A percentile compares a stretch with the other conserved stretches of the same genome.
Evolutionary conservation across 1,140 invertebrate species (phyloP).

Genomic region (Brachionus koreanus): DNA sequence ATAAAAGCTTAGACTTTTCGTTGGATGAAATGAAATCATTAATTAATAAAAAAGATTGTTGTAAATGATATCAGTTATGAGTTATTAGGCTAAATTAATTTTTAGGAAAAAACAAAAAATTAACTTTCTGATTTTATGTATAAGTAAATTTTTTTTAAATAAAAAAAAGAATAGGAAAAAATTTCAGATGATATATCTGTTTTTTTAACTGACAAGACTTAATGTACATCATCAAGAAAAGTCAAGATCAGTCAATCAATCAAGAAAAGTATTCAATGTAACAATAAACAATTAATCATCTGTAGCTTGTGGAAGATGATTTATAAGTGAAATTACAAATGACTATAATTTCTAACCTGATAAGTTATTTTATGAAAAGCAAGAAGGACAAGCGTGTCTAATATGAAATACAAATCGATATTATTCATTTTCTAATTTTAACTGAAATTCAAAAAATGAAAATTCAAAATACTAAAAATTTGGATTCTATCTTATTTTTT

Average conservation of each 20-base stretch:
- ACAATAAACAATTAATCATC: neutral
- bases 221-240: too few species aligned
- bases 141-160: neutral
- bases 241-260: neutral
- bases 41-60: conserved; percentile 24
- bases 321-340: neutral
- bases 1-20: neutral
- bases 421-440: neutral
- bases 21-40: neutral
- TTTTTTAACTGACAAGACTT: neutral
- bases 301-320: neutral
- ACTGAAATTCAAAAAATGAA: neutral
- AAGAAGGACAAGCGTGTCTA: neutral
- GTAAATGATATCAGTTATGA: neutral
- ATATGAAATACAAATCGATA: neutral
- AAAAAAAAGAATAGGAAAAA: neutral
- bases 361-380: neutral
- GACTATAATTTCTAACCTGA: neutral
- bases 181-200: neutral
- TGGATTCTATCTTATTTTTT: too few species aligned
- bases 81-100: neutral
- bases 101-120: neutral
- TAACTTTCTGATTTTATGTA: neutral
- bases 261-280: neutral
- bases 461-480: neutral